Evolutionary conservation across 64 coral and sea anemone species (phyloP).

Genomic region (Pachyseris speciosa): DNA sequence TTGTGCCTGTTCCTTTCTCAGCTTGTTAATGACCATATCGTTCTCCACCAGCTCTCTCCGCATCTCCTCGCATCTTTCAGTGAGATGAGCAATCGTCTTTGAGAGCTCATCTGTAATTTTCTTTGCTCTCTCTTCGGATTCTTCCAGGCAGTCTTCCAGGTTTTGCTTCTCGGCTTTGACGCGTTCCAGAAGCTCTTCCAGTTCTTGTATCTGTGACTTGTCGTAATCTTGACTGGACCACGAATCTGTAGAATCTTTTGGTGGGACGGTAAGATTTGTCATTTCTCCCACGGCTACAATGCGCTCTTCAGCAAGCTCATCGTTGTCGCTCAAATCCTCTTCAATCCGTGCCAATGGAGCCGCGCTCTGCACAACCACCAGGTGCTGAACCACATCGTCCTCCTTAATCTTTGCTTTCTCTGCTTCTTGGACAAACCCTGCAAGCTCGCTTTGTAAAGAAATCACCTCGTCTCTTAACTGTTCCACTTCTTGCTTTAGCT

Average conservation of each 20-base stretch:
- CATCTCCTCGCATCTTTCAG: conserved; percentile 18
- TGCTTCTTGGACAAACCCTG: background rate
- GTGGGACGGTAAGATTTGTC: background rate
- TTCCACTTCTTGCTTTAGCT: conserved; percentile 2
- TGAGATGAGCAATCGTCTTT: conserved; percentile 46
- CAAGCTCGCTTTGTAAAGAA: conserved; percentile 44
- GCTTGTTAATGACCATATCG: conserved; percentile 13
- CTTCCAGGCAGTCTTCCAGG: conserved; percentile 9
- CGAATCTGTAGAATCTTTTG: background rate
- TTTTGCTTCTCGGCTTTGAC: conserved; percentile 35
- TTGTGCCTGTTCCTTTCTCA: background rate
- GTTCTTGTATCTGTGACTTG: conserved; percentile 46
- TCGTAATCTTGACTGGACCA: conserved; percentile 26
- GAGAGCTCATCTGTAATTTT: conserved; percentile 40
- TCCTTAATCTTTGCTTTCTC: background rate
- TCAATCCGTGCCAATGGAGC: conserved; percentile 2
- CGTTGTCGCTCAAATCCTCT: conserved; percentile 41
- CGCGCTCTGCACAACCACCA: background rate
- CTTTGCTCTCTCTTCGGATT: conserved; percentile 35
- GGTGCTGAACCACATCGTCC: background rate
- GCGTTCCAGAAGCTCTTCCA: conserved; percentile 42
- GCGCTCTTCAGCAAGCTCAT: conserved; percentile 20
- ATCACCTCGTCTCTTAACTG: conserved; percentile 47
- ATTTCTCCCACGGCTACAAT: conserved; percentile 17
- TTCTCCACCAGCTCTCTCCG: conserved; percentile 52